These are phyloP conservation scores for Metacarcinus magister DNA, from an alignment of 2,888 invertebrate species.

Conservation along the genomic window DNA sequence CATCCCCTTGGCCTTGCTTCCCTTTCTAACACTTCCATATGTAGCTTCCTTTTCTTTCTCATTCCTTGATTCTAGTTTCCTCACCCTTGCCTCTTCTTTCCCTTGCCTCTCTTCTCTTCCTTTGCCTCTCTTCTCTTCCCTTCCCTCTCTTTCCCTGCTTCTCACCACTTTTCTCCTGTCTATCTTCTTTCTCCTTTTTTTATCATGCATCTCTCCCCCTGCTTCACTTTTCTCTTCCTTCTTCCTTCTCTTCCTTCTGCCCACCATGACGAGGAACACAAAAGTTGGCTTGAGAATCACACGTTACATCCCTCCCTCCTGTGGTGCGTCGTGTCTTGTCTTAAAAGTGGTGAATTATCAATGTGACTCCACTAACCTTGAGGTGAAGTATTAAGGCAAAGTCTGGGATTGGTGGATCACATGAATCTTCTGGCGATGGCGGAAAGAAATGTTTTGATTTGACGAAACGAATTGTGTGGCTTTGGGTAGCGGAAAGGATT, in stretches of 20 bases:
- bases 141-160: neutral
- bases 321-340: no score
- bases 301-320: neutral
- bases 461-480: no score
- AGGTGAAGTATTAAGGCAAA: neutral
- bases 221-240: neutral
- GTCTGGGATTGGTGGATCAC: no score
- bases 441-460: no score
- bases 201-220: neutral
- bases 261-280: neutral
- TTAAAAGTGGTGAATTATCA: neutral
- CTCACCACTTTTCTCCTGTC: neutral
- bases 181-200: neutral
- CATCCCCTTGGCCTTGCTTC: neutral
- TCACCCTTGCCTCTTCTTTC: neutral
- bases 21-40: no score
- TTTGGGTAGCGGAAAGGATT: no score
- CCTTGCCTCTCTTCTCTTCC: neutral
- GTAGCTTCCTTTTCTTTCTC: neutral
- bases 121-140: neutral
- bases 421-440: no score
- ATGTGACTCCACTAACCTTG: neutral
- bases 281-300: neutral
- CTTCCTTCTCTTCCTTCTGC: neutral
- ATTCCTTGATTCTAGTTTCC: neutral